Base-by-base conservation (phyloP, 2,888 invertebrate genomes). In the Drosophila greeni region DNA sequence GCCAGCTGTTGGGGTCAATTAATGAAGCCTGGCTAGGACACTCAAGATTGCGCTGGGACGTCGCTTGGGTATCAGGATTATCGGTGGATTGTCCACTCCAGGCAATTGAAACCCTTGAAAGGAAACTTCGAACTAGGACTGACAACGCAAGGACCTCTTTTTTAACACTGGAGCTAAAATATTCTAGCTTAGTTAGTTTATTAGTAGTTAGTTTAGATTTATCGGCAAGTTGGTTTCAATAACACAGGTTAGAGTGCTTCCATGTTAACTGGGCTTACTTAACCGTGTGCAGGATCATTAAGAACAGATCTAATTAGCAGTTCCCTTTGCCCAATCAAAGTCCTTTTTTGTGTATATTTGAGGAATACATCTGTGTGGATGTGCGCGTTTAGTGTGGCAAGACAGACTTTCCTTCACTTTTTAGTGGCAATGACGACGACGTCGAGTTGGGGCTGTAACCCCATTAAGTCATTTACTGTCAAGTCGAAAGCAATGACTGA, bases 1-100 rank as follows among this genome's bases (percentile, higher is more conserved):
- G 66, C 20, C 45, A 58, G 47, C 49, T 68, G 45, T 57, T 69
- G 58, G 26, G 65, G 59, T 55, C 65, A 69, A 72, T 69, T 67
- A 54, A 56, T 62, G 61, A 48, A 52, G 23, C 42, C 42, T 43
- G 42, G 24, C 26, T 33, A n/a, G 26, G 33, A 16, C 39, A 58
- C 26, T 48, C 26, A 6, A 26, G 39, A 40, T 58, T 31, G 45
- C 11, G 12, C 9, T 20, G 29, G 52, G 36, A 26, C 48, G 9
- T 24, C 3, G 33, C 1, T n/a, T 23, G 7, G 31, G 8, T 18
- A 54, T 20, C 12, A 24, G 9, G 26, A 48, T 60, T 29, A 24
- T 59, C 12, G 16, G 34, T 20, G 9, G 16, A 59, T 9, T 18
- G 20, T n/a, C n/a, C n/a, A n/a, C n/a, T n/a, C n/a, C n/a, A n/a